Evolutionary conservation across 2,113 vertebrate genomes (phyloP).

Genomic region (Origma solitaria): DNA sequence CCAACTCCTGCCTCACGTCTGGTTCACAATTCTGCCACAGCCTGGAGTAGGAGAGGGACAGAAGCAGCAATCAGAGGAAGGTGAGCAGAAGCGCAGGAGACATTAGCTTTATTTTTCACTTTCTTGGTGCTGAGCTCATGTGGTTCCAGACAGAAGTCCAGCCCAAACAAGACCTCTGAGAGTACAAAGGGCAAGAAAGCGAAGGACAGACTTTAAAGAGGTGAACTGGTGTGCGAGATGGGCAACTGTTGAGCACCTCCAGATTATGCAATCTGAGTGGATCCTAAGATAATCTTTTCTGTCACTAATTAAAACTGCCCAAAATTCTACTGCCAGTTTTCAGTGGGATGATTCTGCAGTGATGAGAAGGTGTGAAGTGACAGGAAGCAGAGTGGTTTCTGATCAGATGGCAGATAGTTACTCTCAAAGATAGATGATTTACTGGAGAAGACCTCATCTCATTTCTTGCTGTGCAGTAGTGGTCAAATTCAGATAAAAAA

Average conservation of each 20-base stretch:
- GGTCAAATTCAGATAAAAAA: neutral
- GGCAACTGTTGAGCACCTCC: neutral
- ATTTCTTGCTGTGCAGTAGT: neutral
- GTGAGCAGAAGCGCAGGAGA: neutral
- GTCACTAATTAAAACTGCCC: neutral
- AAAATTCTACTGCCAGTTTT: neutral
- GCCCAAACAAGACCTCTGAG: neutral
- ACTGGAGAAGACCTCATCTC: neutral
- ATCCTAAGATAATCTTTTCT: neutral
- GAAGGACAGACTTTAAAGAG: neutral
- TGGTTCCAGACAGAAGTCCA: neutral
- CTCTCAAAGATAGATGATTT: neutral
- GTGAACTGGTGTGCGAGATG: neutral
- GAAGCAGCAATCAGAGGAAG: neutral
- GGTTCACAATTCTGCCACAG: neutral
- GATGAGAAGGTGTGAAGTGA: constrained; percentile 42
- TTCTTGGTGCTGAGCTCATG: neutral
- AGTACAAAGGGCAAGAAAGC: neutral
- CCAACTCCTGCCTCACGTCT: neutral
- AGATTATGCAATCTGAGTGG: neutral
- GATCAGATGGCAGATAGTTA: constrained; percentile 2
- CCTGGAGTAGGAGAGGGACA: neutral
- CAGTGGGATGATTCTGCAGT: constrained; percentile 16
- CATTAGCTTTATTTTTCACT: neutral
- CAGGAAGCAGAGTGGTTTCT: constrained; percentile 9